Conservation (phyloP, 1,140 invertebrate species). For the Drosophila seguyi region DNA sequence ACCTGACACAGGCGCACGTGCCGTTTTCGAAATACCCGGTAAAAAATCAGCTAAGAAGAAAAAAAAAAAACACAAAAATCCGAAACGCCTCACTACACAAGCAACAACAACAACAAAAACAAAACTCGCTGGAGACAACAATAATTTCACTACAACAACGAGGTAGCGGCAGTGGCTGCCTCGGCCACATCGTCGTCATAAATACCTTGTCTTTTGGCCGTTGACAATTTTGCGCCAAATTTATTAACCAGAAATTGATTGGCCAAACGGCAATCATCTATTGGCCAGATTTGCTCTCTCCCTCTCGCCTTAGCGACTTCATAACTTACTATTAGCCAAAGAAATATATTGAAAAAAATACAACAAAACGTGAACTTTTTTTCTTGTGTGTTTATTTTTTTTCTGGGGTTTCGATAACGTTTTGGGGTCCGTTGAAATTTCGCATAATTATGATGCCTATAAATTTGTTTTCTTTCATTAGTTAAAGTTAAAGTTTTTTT, state of each 20-base stretch:
- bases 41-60: constrained; percentile 35
- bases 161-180: not conserved
- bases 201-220: constrained; percentile 73
- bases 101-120: constrained; percentile 36
- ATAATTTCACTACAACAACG: constrained; percentile 73
- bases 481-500: constrained; percentile 68
- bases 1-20: constrained; percentile 81
- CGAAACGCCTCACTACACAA: constrained; percentile 52
- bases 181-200: constrained; percentile 58
- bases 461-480: constrained; percentile 84
- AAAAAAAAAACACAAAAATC: constrained; percentile 46
- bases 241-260: constrained; percentile 84
- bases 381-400: constrained; percentile 13
- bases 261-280: constrained; percentile 77
- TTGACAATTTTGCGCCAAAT: constrained; percentile 71
- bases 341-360: constrained; percentile 28
- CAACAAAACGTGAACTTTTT: constrained; percentile 41
- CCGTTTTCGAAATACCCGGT: constrained; percentile 76
- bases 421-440: constrained; percentile 69
- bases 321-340: constrained; percentile 79
- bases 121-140: constrained; percentile 67
- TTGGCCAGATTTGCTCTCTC: constrained; percentile 49
- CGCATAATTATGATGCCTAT: constrained; percentile 84
- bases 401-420: constrained; percentile 64
- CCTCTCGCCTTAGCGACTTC: constrained; percentile 52